A percentile compares a stretch with the other conserved stretches of the same genome.
phyloP scores from a whole-genome alignment of 2,888 invertebrate species.

The Heliconius charithonia region DNA sequence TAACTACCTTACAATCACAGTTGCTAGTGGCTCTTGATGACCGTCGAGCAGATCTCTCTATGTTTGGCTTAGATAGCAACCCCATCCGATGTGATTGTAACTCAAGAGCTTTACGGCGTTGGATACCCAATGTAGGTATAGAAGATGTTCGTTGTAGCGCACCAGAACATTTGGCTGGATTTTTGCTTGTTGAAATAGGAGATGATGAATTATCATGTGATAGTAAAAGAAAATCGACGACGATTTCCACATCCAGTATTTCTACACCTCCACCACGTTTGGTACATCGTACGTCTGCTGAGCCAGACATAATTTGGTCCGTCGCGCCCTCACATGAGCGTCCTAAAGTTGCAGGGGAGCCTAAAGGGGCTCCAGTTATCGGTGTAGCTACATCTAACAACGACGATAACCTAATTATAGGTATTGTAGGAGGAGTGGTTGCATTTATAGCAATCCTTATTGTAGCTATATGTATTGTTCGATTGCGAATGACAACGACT shows the following conservation, averaged over 20 bases:
- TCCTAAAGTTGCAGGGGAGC: constrained; percentile 82
- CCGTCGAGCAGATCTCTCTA: constrained; percentile 88
- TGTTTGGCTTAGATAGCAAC: constrained; percentile 90
- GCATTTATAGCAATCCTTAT: constrained; percentile 95
- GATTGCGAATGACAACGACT: constrained; percentile 87
- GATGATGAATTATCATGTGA: constrained; percentile 93
- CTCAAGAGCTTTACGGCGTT: constrained; percentile 90
- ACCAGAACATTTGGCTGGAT: constrained; percentile 88
- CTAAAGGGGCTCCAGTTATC: constrained; percentile 83
- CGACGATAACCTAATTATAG: constrained; percentile 96
- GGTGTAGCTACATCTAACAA: constrained; percentile 87
- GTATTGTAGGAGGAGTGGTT: constrained; percentile 96
- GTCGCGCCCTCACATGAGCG: constrained; percentile 88
- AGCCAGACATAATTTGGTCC: constrained; percentile 96
- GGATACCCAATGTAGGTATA: constrained; percentile 88
- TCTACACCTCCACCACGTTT: constrained; percentile 78
- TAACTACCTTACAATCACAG: constrained; percentile 90
- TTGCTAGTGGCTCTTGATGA: constrained; percentile 92
- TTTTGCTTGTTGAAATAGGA: constrained; percentile 88
- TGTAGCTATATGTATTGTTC: constrained; percentile 93
- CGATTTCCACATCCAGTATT: constrained; percentile 65
- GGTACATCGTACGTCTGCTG: constrained; percentile 86
- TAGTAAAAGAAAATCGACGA: constrained; percentile 82
- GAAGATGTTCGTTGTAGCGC: constrained; percentile 86
- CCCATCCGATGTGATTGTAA: constrained; percentile 94